Conservation (phyloP, 1,140 invertebrate species). For the Metopolophium dirhodum region DNA sequence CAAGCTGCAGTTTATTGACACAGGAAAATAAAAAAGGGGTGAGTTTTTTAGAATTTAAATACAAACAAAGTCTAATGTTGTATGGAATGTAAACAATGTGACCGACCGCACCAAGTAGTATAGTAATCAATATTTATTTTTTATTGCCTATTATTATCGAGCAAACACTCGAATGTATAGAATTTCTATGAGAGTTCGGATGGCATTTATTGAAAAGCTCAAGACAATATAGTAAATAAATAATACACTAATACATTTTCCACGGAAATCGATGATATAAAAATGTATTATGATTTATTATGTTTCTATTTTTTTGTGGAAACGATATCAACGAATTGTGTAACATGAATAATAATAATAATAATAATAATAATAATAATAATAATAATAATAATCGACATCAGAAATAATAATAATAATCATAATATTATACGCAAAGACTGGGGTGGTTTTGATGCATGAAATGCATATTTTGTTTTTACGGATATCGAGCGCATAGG, state of each 20-base stretch:
- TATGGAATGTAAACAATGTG: not conserved
- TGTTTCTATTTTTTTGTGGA: not conserved
- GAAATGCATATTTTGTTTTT: not conserved
- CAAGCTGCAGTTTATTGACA: not conserved
- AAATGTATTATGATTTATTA: not conserved
- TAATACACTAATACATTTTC: not conserved
- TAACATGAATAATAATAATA: not conserved
- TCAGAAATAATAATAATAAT: not conserved
- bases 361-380: not conserved
- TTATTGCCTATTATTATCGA: not conserved
- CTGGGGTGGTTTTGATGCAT: not conserved
- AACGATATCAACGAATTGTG: not conserved
- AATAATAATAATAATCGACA: not conserved
- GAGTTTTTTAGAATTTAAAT: constrained; percentile 28
- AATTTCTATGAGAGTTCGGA: not conserved
- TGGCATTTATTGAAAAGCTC: not conserved
- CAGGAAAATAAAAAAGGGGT: not conserved
- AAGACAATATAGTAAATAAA: not conserved
- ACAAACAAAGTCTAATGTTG: not conserved
- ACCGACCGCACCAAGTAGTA: not conserved
- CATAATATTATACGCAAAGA: not conserved
- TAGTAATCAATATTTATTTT: constrained; percentile 11
- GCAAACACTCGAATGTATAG: not conserved
- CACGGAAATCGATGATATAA: not conserved
- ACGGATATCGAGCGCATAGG: not conserved